Base-by-base conservation (phyloP, 2,797 vertebrate genomes). In the Macropodus opercularis region DNA sequence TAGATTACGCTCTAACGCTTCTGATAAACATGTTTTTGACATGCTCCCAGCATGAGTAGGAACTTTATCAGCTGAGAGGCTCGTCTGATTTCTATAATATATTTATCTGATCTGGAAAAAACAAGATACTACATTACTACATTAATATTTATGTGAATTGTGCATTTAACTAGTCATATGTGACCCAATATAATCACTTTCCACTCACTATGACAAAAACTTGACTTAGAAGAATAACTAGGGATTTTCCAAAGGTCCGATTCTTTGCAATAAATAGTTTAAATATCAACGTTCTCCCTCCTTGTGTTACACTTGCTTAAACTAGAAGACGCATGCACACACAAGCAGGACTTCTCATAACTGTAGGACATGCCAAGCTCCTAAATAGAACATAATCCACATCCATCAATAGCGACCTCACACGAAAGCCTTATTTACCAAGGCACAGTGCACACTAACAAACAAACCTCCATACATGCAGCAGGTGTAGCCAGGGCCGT, bases 121-220 rank as follows among this genome's bases (percentile, higher is more conserved):
- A 21, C n/a, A 36, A 47, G 10, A 44, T 31, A 38, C 1, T 4
- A 23, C 27, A 19, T 35, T 22, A 34, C 19, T 12, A 26, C 6
- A 24, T n/a, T 18, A 50, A 46, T 22, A 41, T n/a, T n/a, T n/a
- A n/a, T n/a, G n/a, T n/a, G n/a, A n/a, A n/a, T n/a, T n/a, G n/a
- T n/a, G n/a, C n/a, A n/a, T n/a, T n/a, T n/a, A n/a, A 21, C 44
- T 23, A n/a, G 23, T 41, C 13, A 27, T 43, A 36, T 19, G 48
- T 48, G 31, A 53, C 46, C 26, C 36, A 46, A 54, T 69, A 50
- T 40, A 51, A 59, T 10, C 32, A 18, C 46, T 42, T 17, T 23
- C 9, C 46, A 35, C 9, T n/a, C 1, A 11, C 27, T 29, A 2
- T 18, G 18, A 21, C 32, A 10, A 14, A 29, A 22, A 64, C 14